Evolutionary conservation across 2,888 invertebrate species (phyloP).

Genomic region (Sialis lutaria): DNA sequence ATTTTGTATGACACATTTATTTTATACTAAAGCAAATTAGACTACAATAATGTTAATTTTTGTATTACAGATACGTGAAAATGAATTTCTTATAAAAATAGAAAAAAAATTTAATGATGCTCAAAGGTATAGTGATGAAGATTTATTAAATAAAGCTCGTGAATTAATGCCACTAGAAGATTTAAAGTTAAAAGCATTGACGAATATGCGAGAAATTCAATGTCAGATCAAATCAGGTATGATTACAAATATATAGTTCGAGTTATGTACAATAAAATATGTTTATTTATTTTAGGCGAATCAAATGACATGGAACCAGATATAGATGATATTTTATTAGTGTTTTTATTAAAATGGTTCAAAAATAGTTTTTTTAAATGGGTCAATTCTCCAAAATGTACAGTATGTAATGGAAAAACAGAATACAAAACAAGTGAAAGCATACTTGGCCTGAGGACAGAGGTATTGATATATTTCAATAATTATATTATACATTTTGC

Average conservation of each 20-base stretch:
- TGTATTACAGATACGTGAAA: constrained; percentile 1
- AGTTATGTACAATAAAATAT: not conserved
- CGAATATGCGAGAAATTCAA: constrained; percentile 42
- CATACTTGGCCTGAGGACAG: constrained; percentile 38
- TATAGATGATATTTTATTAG: constrained; percentile 58
- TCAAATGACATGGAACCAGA: constrained; percentile 19
- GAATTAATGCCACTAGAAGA: constrained; percentile 46
- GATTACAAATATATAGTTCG: not conserved
- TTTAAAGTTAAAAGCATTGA: constrained; percentile 44
- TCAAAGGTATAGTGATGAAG: constrained; percentile 44
- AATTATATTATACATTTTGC: not conserved
- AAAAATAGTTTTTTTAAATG: constrained; percentile 83
- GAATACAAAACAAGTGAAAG: constrained; percentile 22
- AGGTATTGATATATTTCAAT: constrained; percentile 28
- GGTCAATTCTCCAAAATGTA: constrained; percentile 67
- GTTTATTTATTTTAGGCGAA: constrained; percentile 12
- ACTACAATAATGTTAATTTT: too few species aligned
- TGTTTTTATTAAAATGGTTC: constrained; percentile 72
- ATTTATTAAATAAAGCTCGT: constrained; percentile 44
- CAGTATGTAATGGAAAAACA: constrained; percentile 41
- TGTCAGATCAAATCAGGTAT: constrained; percentile 35
- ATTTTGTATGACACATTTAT: too few species aligned
- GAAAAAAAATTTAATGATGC: constrained; percentile 17
- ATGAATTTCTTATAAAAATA: constrained; percentile 18
- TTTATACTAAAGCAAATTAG: too few species aligned